Evolutionary conservation across 2,888 invertebrate species (phyloP).

Genomic region (Heteromyza rotundicornis): DNA sequence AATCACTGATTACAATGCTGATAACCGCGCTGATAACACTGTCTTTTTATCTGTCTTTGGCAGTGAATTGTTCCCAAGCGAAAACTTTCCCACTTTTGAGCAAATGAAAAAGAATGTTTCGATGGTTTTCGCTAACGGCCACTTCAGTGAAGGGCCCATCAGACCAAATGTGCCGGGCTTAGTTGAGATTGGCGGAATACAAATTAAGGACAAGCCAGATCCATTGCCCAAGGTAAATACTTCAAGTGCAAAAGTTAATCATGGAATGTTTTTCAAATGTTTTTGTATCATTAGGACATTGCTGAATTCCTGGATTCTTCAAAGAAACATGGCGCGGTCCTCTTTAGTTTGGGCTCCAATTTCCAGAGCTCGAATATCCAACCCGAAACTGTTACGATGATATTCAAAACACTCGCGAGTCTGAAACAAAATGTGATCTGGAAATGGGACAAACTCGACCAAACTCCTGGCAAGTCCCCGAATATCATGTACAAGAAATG

Average conservation of each 20-base stretch:
- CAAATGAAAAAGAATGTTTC: conserved; percentile 53
- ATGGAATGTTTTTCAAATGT: too few relatives aligned
- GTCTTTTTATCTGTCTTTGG: background rate
- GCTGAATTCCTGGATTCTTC: conserved; percentile 53
- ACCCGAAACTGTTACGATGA: conserved; percentile 63
- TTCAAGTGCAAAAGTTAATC: too few relatives aligned
- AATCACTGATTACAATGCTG: background rate
- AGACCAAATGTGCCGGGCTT: conserved; percentile 54
- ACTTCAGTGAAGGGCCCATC: conserved; percentile 55
- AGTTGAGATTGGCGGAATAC: conserved; percentile 59
- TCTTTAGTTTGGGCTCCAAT: conserved; percentile 63
- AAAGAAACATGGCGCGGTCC: conserved; percentile 62
- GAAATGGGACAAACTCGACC: conserved; percentile 71
- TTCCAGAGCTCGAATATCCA: conserved; percentile 62
- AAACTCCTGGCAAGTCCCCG: conserved; percentile 57
- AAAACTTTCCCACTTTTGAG: conserved; percentile 41
- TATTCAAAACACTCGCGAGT: conserved; percentile 67
- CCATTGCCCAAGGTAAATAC: conserved; percentile 47
- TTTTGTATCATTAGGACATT: conserved; percentile 46
- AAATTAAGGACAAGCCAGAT: conserved; percentile 52
- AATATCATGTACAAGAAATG: conserved; percentile 66
- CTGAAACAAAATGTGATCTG: conserved; percentile 71
- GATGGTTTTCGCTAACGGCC: conserved; percentile 50
- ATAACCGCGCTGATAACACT: background rate
- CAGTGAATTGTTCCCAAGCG: conserved; percentile 32